Evolutionary conservation across 1,140 invertebrate species (phyloP).

Genomic region (Eriocheir sinensis): DNA sequence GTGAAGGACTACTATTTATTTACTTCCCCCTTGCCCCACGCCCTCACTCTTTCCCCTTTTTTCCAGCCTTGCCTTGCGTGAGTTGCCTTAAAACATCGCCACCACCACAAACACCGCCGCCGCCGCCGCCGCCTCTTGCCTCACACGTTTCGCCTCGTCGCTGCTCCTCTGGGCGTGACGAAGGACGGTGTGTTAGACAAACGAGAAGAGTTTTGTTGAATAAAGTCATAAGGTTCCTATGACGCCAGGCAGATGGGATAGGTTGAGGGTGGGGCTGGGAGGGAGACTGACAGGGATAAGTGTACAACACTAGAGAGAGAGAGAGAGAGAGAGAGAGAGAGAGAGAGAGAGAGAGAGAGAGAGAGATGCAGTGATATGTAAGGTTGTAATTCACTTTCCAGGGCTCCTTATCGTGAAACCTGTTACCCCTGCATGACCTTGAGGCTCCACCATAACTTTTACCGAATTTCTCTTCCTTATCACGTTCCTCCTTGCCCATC

Average conservation of each 20-base stretch:
- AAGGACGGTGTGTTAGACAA: background rate
- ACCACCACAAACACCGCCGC: no score
- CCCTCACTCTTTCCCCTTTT: no score
- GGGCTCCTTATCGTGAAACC: no score
- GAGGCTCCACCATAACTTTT: no score
- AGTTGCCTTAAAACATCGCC: no score
- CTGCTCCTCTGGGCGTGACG: background rate
- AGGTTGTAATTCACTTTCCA: background rate
- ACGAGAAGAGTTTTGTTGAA: constrained; percentile 8
- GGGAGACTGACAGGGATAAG: no score
- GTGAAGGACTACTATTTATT: background rate
- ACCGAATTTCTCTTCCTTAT: no score
- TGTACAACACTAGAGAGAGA: background rate
- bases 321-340: constrained; percentile 22
- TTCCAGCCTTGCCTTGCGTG: no score
- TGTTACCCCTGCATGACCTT: no score
- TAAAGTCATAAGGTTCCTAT: background rate
- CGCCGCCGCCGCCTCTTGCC: no score
- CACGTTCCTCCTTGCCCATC: no score
- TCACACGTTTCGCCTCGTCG: background rate
- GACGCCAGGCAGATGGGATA: background rate
- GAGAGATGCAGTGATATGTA: background rate
- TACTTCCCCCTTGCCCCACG: no score
- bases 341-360: constrained; percentile 22
- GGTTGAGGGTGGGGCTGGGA: background rate